Percentiles rank a stretch among this genome's conserved stretches.
phyloP scores from a whole-genome alignment of 2,888 invertebrate genomes.

The Cephus runcator region DNA sequence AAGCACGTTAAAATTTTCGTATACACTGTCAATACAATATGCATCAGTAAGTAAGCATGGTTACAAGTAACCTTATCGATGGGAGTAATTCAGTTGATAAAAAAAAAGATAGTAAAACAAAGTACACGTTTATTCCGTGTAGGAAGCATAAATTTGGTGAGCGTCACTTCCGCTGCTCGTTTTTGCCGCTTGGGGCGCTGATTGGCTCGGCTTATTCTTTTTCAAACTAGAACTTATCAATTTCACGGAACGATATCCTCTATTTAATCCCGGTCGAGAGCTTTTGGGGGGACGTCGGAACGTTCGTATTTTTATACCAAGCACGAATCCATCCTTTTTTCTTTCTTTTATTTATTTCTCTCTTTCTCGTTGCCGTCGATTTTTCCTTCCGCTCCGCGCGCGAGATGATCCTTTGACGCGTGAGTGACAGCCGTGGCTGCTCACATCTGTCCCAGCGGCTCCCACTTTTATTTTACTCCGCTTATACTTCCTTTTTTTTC shows the following conservation, averaged over 20 bases:
- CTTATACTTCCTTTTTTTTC: constrained; percentile 7
- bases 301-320: constrained; percentile 60
- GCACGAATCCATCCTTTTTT: neutral
- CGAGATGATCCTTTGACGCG: constrained; percentile 48
- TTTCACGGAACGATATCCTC: constrained; percentile 19
- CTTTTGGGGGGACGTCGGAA: constrained; percentile 45
- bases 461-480: constrained; percentile 7
- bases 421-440: constrained; percentile 51
- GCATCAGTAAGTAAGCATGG: neutral
- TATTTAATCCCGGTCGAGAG: constrained; percentile 29
- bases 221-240: constrained; percentile 19
- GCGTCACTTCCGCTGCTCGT: neutral
- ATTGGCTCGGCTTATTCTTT: neutral
- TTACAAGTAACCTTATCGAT: neutral
- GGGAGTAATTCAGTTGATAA: neutral
- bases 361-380: constrained; percentile 34
- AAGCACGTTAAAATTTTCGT: neutral
- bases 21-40: neutral
- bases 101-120: neutral
- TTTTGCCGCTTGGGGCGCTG: neutral
- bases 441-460: constrained; percentile 38
- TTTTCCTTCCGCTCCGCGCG: constrained; percentile 16
- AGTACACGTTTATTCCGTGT: neutral
- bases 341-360: neutral
- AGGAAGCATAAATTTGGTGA: neutral